These are phyloP conservation scores for Dynastes grantii DNA, from an alignment of 2,888 invertebrate genomes.

Conservation along the genomic window DNA sequence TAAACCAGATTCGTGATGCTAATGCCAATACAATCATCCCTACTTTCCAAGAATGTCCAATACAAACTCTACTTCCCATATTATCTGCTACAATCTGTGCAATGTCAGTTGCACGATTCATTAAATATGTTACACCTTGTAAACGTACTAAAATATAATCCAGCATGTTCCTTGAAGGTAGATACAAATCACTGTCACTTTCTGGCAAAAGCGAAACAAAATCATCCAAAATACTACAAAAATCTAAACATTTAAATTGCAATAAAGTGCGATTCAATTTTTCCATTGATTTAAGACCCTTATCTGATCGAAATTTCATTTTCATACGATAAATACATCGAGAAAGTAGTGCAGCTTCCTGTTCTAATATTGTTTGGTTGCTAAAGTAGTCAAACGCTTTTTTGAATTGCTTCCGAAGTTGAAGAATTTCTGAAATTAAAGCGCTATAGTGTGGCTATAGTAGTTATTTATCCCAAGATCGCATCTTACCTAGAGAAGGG, in stretches of 20 bases:
- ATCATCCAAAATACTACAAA: slow-evolving; percentile 62
- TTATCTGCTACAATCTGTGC: slow-evolving; percentile 65
- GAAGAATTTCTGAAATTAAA: slow-evolving; percentile 53
- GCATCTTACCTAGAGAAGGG: slow-evolving; percentile 34
- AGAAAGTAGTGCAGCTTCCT: slow-evolving; percentile 70
- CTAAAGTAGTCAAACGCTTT: slow-evolving; percentile 60
- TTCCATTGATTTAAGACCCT: slow-evolving; percentile 71
- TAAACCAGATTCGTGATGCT: slow-evolving; percentile 70
- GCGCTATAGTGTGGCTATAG: neutral
- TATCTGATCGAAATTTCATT: slow-evolving; percentile 71
- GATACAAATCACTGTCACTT: slow-evolving; percentile 57
- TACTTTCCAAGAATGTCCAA: slow-evolving; percentile 71
- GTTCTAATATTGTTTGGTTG: slow-evolving; percentile 63
- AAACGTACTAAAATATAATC: slow-evolving; percentile 70
- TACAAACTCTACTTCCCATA: slow-evolving; percentile 66
- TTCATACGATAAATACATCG: slow-evolving; percentile 71
- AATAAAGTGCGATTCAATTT: slow-evolving; percentile 70
- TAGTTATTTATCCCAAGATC: neutral
- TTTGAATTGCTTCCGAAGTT: slow-evolving; percentile 53
- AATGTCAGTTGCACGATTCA: slow-evolving; percentile 67
- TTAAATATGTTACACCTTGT: slow-evolving; percentile 71
- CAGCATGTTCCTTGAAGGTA: slow-evolving; percentile 71
- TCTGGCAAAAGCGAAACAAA: slow-evolving; percentile 57
- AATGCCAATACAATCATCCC: slow-evolving; percentile 68
- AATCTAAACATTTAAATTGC: slow-evolving; percentile 67